Evolutionary conservation across 2,888 invertebrate species (phyloP), one percentile per base, ranked within the genome.

Genomic region (Alentia gelatinosa): DNA sequence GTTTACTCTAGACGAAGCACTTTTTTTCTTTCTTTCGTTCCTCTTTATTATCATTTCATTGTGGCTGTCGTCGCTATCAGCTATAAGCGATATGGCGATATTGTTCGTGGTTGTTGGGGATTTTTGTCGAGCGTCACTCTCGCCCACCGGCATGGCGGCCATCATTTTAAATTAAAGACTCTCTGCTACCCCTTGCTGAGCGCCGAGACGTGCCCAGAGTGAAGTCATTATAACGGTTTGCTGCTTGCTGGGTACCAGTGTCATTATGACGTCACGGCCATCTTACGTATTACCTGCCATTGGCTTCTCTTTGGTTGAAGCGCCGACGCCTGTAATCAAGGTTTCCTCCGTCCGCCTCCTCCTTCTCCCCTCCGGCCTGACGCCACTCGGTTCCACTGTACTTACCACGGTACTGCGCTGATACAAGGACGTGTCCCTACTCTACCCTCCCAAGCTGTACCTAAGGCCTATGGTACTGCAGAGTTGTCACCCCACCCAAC

Each of bases 181-280:
- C 30, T 3, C 30, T 30, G 12, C 30, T 26, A 68, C 30, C 68
- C 30, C 3, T 30, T n/a, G 30, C 5, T 68, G n/a, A 15, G 26
- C 26, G 68, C 68, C 5, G 33, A 68, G 30, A 68, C 68, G 68
- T 68, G 68, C 30, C 68, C 15, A 15, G 3, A 1, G 68, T 68
- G 30, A 30, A 68, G 68, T 68, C 68, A 68, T 68, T 68, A 68
- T 68, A 68, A 26, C 30, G 68, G 68, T 68, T 68, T 68, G 68
- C 30, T 30, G 33, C 33, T 26, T 68, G 26, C 68, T 26, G 1
- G 12, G 23, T 26, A 12, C 30, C 26, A 68, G 9, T 12, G 26
- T 26, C 68, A 68, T 68, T 30, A 68, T 68, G 68, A 68, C 68
- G 68, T 30, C 68, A 68, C n/a, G 26, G 68, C 9, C 1, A 30